Conservation (phyloP, 2,113 vertebrate genomes). For the Anoura caudifer region DNA sequence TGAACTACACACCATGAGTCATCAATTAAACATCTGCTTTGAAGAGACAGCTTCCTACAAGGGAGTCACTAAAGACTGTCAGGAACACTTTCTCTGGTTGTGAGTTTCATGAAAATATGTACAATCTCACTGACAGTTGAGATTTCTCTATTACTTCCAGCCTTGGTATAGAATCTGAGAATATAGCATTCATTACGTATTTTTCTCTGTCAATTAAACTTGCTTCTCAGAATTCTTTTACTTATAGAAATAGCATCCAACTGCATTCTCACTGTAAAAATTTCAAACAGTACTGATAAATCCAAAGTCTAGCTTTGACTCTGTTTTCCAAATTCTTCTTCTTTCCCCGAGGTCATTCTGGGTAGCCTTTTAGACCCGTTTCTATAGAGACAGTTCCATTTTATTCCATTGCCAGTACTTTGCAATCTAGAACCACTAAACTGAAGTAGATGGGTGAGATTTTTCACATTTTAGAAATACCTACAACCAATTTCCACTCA, state of each 20-base stretch:
- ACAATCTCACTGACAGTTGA: neutral
- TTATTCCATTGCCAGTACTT: neutral
- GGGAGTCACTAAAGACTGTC: neutral
- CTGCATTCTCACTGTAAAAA: neutral
- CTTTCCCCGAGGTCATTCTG: neutral
- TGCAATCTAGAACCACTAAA: neutral
- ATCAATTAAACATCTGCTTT: neutral
- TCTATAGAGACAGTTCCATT: neutral
- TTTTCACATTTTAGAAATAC: neutral
- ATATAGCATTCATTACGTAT: neutral
- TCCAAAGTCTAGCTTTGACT: neutral
- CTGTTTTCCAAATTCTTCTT: neutral
- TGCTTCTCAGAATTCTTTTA: neutral
- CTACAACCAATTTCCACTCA: neutral
- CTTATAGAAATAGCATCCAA: neutral
- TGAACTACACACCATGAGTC: neutral
- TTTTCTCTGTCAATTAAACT: neutral
- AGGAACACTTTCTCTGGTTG: neutral
- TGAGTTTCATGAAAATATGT: neutral
- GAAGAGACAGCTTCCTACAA: neutral
- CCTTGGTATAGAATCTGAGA: neutral
- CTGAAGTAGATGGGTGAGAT: neutral
- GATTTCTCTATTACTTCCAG: neutral
- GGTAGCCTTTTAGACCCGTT: neutral
- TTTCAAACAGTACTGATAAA: neutral